Evolutionary conservation across 2,888 invertebrate species (phyloP).

Genomic region (Prosopocoilus inquinatus): DNA sequence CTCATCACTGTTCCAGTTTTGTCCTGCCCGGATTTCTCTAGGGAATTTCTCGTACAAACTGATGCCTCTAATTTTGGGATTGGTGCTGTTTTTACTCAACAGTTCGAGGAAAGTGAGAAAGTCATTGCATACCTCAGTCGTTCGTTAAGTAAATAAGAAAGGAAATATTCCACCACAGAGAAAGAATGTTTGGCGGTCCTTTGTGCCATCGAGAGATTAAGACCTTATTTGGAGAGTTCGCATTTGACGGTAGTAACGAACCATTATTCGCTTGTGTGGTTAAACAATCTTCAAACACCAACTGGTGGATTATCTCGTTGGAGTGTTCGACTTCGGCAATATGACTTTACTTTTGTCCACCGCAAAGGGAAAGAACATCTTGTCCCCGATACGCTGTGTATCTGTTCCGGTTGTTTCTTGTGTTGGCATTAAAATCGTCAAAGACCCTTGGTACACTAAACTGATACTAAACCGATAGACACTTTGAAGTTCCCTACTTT

Average conservation of each 20-base stretch:
- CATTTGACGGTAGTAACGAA: conserved; percentile 22
- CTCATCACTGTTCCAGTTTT: conserved; percentile 14
- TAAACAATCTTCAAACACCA: conserved; percentile 23
- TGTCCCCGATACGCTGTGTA: conserved; percentile 15
- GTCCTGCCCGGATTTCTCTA: conserved; percentile 15
- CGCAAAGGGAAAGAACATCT: conserved; percentile 20
- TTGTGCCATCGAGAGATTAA: conserved; percentile 6
- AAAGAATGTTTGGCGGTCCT: conserved; percentile 21
- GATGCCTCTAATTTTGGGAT: conserved; percentile 12
- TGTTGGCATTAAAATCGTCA: no score
- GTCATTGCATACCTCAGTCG: conserved; percentile 14
- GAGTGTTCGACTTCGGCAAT: no score
- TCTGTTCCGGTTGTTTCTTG: no score
- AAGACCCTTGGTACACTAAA: no score
- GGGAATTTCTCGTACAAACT: conserved; percentile 9
- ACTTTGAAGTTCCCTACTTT: conserved; percentile 17
- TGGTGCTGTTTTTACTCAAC: conserved; percentile 15
- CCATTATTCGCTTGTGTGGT: conserved; percentile 15
- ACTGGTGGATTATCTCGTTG: conserved; percentile 25
- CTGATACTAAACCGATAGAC: no score
- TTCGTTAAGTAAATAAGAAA: conserved; percentile 15
- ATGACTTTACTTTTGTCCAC: conserved; percentile 25
- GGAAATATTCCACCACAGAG: conserved; percentile 22
- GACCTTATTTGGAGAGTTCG: conserved; percentile 25
- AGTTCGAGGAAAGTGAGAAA: conserved; percentile 1